Percentiles rank a stretch among this genome's conserved stretches.
These are phyloP conservation scores for Heliconius ethilla DNA, from an alignment of 2,888 invertebrate genomes.

Conservation along the genomic window DNA sequence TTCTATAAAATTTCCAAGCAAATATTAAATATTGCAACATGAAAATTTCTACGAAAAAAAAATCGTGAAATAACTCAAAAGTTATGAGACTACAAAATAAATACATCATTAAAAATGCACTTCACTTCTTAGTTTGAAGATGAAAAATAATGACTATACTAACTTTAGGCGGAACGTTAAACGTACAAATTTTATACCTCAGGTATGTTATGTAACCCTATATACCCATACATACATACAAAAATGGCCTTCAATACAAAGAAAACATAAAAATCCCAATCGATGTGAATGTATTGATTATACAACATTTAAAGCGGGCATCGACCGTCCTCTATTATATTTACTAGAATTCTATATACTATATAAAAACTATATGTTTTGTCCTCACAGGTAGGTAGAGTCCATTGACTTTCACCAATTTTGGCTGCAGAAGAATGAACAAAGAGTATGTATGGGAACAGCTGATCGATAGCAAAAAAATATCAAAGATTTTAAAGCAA, in stretches of 20 bases:
- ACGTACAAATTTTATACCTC: background rate
- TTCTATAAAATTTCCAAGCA: background rate
- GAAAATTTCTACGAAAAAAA: background rate
- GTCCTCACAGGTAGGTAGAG: constrained; percentile 50
- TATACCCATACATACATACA: background rate
- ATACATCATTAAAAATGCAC: constrained; percentile 16
- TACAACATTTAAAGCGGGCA: constrained; percentile 19
- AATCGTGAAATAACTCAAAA: background rate
- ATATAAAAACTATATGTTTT: constrained; percentile 28
- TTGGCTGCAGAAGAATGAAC: constrained; percentile 39
- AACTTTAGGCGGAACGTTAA: background rate
- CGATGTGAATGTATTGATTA: constrained; percentile 34
- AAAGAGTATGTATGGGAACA: constrained; percentile 40
- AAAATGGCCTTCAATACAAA: constrained; percentile 25
- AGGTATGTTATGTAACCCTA: constrained; percentile 11
- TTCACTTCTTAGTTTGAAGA: constrained; percentile 8
- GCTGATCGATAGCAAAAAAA: constrained; percentile 43
- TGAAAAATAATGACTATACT: background rate
- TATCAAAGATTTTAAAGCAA: constrained; percentile 29
- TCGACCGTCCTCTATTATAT: constrained; percentile 28
- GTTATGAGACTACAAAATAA: constrained; percentile 3
- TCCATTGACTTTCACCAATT: constrained; percentile 44
- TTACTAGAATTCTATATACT: constrained; percentile 23
- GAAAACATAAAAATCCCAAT: constrained; percentile 34
- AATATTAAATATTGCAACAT: background rate